These are phyloP conservation scores for Heloderma charlesbogerti DNA, from an alignment of 2,113 vertebrate genomes.

Conservation along the genomic window DNA sequence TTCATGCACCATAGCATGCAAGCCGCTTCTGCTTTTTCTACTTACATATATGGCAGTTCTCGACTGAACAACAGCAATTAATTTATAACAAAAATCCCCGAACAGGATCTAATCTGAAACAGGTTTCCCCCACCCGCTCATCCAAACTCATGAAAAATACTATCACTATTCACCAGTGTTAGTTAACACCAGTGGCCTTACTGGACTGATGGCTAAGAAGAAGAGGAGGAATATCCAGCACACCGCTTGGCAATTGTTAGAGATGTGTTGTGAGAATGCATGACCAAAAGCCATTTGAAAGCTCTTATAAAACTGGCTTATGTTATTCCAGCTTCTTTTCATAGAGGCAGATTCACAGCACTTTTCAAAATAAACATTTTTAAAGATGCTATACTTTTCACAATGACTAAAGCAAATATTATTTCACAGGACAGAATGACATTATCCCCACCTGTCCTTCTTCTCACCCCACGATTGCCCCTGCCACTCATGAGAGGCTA, in stretches of 20 bases:
- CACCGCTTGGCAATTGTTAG: neutral
- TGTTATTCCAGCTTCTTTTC: slow-evolving; percentile 44
- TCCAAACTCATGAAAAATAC: slow-evolving; percentile 17
- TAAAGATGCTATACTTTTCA: neutral
- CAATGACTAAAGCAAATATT: neutral
- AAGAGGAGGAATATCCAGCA: slow-evolving; percentile 27
- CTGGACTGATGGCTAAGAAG: slow-evolving; percentile 41
- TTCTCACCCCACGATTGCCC: neutral
- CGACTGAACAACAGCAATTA: neutral
- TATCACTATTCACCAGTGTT: slow-evolving; percentile 23
- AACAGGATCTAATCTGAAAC: neutral
- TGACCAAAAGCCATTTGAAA: neutral
- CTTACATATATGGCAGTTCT: neutral
- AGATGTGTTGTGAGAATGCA: neutral
- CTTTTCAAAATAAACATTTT: slow-evolving; percentile 49
- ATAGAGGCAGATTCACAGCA: slow-evolving; percentile 38
- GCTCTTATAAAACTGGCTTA: neutral
- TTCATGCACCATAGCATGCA: neutral
- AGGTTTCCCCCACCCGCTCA: neutral
- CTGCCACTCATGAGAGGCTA: neutral
- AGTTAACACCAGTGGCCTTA: slow-evolving; percentile 19
- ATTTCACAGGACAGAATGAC: neutral
- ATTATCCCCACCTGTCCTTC: neutral
- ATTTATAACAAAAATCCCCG: slow-evolving; percentile 16
- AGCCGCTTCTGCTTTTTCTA: neutral